These are phyloP conservation scores for Idaea dimidiata DNA, from an alignment of 2,888 invertebrate species.

Conservation along the genomic window DNA sequence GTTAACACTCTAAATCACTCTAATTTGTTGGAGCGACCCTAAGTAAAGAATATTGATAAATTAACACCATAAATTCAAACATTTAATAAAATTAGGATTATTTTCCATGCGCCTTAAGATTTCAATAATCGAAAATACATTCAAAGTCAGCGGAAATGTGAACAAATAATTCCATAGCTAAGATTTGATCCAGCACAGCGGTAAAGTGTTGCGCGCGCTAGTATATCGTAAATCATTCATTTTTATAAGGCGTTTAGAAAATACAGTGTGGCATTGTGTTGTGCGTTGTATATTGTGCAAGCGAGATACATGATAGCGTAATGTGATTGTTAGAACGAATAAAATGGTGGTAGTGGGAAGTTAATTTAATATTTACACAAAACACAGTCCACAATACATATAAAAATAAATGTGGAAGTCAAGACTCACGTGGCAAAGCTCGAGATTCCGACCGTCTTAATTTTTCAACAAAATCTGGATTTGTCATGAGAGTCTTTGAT, in stretches of 20 bases:
- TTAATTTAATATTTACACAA: slow-evolving; percentile 53
- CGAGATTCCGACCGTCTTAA: too few species aligned
- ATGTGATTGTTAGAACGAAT: slow-evolving; percentile 50
- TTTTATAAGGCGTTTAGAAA: slow-evolving; percentile 52
- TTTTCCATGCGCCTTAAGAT: slow-evolving; percentile 22
- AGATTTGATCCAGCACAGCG: too few species aligned
- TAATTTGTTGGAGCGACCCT: not conserved
- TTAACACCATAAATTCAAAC: slow-evolving; percentile 24
- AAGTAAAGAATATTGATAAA: not conserved
- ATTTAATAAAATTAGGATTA: slow-evolving; percentile 10
- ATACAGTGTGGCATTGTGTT: slow-evolving; percentile 66
- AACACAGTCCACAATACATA: slow-evolving; percentile 62
- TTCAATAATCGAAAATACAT: slow-evolving; percentile 23
- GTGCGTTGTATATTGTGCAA: slow-evolving; percentile 57
- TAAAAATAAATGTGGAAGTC: not conserved
- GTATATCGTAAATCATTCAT: too few species aligned
- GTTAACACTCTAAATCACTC: too few species aligned
- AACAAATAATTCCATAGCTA: too few species aligned
- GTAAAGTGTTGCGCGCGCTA: too few species aligned
- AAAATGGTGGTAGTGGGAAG: slow-evolving; percentile 29
- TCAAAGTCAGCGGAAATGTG: too few species aligned
- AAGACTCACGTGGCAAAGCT: not conserved
- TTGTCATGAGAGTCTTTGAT: too few species aligned
- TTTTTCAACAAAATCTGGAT: too few species aligned
- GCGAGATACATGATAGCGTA: slow-evolving; percentile 53